Percentiles rank a stretch among this genome's conserved stretches.
Conservation (phyloP, 2,888 invertebrate genomes). For the Eudemis profundana region DNA sequence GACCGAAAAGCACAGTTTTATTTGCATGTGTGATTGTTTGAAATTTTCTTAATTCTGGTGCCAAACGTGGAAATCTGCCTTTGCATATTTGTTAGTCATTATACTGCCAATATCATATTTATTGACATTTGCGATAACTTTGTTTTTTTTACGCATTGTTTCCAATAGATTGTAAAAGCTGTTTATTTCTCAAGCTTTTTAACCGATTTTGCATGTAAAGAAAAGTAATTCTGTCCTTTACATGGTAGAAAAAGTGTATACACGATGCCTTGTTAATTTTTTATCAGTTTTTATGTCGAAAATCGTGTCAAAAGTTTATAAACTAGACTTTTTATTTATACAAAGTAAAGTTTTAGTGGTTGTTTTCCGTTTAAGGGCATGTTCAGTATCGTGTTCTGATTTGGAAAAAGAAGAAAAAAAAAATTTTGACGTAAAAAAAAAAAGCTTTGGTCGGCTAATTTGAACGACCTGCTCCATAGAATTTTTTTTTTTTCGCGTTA, state of each 20-base stretch:
- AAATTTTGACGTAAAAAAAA: too few relatives aligned
- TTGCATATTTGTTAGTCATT: slow-evolving; percentile 3
- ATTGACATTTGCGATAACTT: not conserved
- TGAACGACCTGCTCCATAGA: too few relatives aligned
- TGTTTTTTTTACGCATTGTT: not conserved
- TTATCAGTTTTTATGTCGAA: not conserved
- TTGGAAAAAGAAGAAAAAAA: too few relatives aligned
- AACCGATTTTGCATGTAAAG: not conserved
- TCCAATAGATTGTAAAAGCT: not conserved
- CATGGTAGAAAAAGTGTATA: not conserved
- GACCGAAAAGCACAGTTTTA: too few relatives aligned
- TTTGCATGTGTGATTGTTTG: not conserved
- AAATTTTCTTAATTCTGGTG: not conserved
- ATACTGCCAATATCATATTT: slow-evolving; percentile 18
- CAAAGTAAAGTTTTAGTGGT: too few relatives aligned
- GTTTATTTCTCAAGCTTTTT: slow-evolving; percentile 18
- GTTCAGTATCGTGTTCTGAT: too few relatives aligned
- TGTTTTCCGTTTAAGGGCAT: too few relatives aligned
- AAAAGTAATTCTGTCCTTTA: not conserved
- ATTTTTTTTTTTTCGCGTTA: too few relatives aligned
- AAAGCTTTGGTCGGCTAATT: too few relatives aligned
- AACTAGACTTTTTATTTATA: not conserved
- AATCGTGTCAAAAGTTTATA: slow-evolving; percentile 2
- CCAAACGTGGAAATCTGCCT: too few relatives aligned
- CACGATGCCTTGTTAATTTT: not conserved